Percentiles rank a stretch among this genome's conserved stretches.
Conservation (phyloP, 2,888 invertebrate genomes). For the Dicyrtomina minuta region DNA sequence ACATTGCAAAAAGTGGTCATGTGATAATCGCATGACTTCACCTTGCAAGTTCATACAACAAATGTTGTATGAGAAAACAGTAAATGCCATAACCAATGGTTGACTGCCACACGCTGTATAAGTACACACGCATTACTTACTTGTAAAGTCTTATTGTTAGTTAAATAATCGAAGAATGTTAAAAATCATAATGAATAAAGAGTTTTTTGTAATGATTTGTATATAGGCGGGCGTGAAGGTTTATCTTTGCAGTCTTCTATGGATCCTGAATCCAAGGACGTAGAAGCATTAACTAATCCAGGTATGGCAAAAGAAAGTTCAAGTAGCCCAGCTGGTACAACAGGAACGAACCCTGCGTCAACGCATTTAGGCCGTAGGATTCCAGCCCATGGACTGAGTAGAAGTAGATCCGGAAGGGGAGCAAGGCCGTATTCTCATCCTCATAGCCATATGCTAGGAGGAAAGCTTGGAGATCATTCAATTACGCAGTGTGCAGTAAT, state of each 20-base stretch:
- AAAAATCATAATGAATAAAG: background rate
- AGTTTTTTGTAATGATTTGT: background rate
- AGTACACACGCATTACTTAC: no score
- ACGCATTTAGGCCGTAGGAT: conserved; percentile 46
- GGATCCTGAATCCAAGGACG: conserved; percentile 50
- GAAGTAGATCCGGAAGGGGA: conserved; percentile 52
- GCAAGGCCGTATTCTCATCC: conserved; percentile 52
- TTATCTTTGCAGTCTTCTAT: conserved; percentile 52
- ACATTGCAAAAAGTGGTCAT: no score
- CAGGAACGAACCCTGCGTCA: conserved; percentile 43
- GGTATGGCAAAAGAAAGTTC: conserved; percentile 25
- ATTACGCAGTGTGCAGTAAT: conserved; percentile 87
- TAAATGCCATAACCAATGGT: no score
- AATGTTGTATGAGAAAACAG: no score
- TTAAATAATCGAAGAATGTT: no score
- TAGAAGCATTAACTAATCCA: conserved; percentile 42
- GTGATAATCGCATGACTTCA: no score
- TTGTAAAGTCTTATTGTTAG: no score
- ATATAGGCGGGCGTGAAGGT: conserved; percentile 45
- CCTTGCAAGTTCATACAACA: no score
- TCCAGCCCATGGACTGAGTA: conserved; percentile 49
- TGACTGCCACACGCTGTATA: no score
- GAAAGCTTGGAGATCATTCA: conserved; percentile 68
- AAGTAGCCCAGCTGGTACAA: conserved; percentile 22
- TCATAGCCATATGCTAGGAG: conserved; percentile 45